Evolutionary conservation across 1,140 invertebrate genomes (phyloP), one percentile per base, ranked within the genome.

Genomic region (Sitobion miscanthi): DNA sequence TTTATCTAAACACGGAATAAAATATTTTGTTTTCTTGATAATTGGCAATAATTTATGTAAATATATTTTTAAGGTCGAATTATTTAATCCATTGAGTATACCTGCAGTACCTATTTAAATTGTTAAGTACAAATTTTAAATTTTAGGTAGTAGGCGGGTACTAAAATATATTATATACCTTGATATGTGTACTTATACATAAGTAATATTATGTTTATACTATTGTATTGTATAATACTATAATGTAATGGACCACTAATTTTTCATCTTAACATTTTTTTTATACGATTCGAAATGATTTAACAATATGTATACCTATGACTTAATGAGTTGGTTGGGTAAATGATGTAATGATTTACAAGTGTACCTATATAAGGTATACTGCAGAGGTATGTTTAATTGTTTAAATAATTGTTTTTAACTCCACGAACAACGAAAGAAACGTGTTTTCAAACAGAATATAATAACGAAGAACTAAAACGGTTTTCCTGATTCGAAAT

Each of bases 371-470:
- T 21, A 54, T 54, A 54, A 23, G 30, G 30, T 30, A 62, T 11
- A 57, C 5, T 1, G 1, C 35, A 35, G 35, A 54, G 5, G 23
- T 30, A 69, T 69, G 62, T 69, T 14, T 69, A n/a, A 69, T n/a
- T n/a, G 62, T n/a, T 69, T 69, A n/a, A 69, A n/a, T 69, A n/a
- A 69, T n/a, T n/a, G 62, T 69, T 69, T 69, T 69, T n/a, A n/a
- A 14, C 57, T 9, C 8, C 25, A 62, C 9, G 62, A 30, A 69
- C 25, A n/a, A 69, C 62, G 30, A n/a, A 14, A n/a, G 62, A 69
- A 69, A 69, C 30, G 9, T 69, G 30, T 69, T 62, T 62, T 62
- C 30, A 62, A 62, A 62, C 9, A 30, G 3, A 62, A 69, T 17
- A n/a, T 14, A n/a, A 69, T 69, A 21, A 17, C 11, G 30, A 6